Percentiles rank a stretch among this genome's conserved stretches.
phyloP scores from a whole-genome alignment of 1,140 invertebrate genomes.

The Xylocopa sonorina region DNA sequence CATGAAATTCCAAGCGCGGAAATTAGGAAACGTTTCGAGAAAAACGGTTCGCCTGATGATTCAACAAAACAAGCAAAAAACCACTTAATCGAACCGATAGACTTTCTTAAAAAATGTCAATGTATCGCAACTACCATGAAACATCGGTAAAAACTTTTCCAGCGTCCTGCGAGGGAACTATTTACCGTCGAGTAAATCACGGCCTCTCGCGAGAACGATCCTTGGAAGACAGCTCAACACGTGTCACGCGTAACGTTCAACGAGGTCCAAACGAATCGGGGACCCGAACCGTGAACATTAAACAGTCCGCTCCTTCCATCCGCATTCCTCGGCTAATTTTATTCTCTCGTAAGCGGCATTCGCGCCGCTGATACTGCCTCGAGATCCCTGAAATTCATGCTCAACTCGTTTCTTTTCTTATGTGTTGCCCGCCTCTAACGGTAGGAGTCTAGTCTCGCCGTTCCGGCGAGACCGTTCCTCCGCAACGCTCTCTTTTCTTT shows the following conservation, averaged over 20 bases:
- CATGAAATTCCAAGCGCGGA: too few relatives aligned
- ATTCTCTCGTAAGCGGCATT: conserved; percentile 7
- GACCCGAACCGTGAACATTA: conserved; percentile 1
- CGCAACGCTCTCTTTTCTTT: too few relatives aligned
- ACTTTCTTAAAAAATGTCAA: too few relatives aligned
- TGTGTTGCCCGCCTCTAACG: conserved; percentile 1
- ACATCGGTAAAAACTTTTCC: not conserved
- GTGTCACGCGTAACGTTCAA: conserved; percentile 6
- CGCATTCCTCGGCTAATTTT: conserved; percentile 12
- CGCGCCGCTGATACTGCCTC: not conserved
- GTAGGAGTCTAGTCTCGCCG: not conserved
- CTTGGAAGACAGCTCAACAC: not conserved
- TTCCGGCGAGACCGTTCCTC: too few relatives aligned
- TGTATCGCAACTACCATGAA: not conserved
- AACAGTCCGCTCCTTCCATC: conserved; percentile 1
- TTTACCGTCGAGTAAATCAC: not conserved
- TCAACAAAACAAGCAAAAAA: too few relatives aligned
- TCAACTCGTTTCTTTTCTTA: conserved; percentile 22
- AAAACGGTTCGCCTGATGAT: too few relatives aligned
- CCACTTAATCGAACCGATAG: too few relatives aligned
- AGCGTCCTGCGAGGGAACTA: not conserved
- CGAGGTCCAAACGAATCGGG: conserved; percentile 8
- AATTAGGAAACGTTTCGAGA: too few relatives aligned
- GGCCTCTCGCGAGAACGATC: not conserved
- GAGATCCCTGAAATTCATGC: conserved; percentile 4